Conservation (phyloP, 2,113 vertebrate genomes). For the Guaruba guarouba region DNA sequence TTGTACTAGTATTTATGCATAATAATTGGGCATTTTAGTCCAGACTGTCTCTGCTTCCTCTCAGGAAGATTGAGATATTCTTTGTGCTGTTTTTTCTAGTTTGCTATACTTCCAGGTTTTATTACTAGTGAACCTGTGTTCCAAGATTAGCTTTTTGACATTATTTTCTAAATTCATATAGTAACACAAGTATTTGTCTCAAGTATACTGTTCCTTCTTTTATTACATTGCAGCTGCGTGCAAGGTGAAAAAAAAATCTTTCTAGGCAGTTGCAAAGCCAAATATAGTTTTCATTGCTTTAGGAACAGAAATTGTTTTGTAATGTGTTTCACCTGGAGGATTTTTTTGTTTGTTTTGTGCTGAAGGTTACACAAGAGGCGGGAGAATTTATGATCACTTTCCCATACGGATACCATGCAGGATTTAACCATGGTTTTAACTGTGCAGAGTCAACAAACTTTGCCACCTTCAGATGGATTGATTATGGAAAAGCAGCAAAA, state of each 20-base stretch:
- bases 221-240: not conserved
- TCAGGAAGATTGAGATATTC: not conserved
- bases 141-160: not conserved
- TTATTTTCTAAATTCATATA: not conserved
- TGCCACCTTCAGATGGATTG: slow-evolving; percentile 93
- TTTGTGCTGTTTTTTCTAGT: not conserved
- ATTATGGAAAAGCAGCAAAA: slow-evolving; percentile 95
- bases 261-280: not conserved
- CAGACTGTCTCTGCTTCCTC: not conserved
- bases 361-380: slow-evolving; percentile 93
- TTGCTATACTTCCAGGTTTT: not conserved
- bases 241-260: not conserved
- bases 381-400: slow-evolving; percentile 99
- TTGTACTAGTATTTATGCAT: not conserved
- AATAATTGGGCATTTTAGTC: not conserved
- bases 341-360: not conserved
- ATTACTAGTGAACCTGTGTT: not conserved
- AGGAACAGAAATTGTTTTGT: not conserved
- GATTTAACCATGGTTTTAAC: slow-evolving; percentile 99
- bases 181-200: not conserved
- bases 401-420: slow-evolving; percentile 97
- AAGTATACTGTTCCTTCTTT: not conserved
- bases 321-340: not conserved
- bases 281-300: not conserved
- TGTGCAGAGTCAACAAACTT: slow-evolving; percentile 99